Base-by-base conservation (phyloP, 2,888 invertebrate genomes). In the Habroteleia sp. region DNA sequence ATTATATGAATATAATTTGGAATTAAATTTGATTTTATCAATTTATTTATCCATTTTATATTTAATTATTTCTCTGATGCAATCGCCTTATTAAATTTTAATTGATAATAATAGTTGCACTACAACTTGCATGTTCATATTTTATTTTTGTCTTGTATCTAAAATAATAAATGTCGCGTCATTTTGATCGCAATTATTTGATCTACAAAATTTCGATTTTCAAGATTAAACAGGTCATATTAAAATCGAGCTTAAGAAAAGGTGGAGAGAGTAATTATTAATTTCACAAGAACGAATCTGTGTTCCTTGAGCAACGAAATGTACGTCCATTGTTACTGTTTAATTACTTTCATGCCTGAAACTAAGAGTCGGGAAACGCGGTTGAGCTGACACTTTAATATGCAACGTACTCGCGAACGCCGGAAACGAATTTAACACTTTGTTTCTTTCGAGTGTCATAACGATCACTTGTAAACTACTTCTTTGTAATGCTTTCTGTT, bases 361-460 rank as follows among this genome's bases (percentile, higher is more conserved):
- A 73, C 58, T 76, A 78, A 78, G 68, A 72, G 66, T 52, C 65
- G 58, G 41, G 44, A 52, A 62, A 56, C 68, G 68, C 52, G 62
- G 68, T 48, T 71, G 74, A 73, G 41, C 46, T 69, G 54, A 78
- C 73, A 77, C 78, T 78, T 81, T 80, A 81, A 81, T 80, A 79
- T 71, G 78, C 77, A 68, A 73, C 75, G 62, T 46, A 63, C 54
- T 77, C 62, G 72, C 73, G 68, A 69, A 74, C 75, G 66, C 44
- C 54, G 71, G 54, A 74, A 78, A 77, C 78, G 80, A 80, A 82
- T 81, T 81, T 81, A 79, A 79, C 76, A 77, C 75, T 78, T 77
- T 77, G 58, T 77, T 80, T 79, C 75, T 79, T 79, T 79, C 63
- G 42, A 68, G 68, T 46, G 27, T 48, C 66, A 66, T 56, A 66